These are phyloP conservation scores for Myotis lucifugus DNA, from an alignment of 2,113 vertebrate species.

Conservation along the genomic window DNA sequence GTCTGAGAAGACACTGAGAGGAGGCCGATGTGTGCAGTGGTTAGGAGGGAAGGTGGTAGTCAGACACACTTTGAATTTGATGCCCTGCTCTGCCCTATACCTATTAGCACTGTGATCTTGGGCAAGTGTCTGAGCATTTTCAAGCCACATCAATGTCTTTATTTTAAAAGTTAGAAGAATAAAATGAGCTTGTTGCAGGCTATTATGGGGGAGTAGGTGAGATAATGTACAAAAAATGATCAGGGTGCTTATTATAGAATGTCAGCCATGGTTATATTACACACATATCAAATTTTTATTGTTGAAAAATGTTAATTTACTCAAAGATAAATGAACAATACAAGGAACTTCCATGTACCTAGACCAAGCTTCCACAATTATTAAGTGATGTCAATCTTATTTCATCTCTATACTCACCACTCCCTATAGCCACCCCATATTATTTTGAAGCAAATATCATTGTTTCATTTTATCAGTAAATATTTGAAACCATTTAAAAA, in stretches of 20 bases:
- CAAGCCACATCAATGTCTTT: too few species aligned
- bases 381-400: not conserved
- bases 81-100: too few species aligned
- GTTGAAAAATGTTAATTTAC: not conserved
- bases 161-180: not conserved
- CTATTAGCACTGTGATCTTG: not conserved
- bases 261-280: not conserved
- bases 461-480: not conserved
- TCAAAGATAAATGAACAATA: not conserved
- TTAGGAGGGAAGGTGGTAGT: too few species aligned
- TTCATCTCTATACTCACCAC: too few species aligned
- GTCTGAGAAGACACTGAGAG: too few species aligned
- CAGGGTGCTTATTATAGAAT: not conserved
- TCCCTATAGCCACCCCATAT: too few species aligned
- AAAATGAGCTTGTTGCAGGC: not conserved
- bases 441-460: not conserved
- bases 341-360: not conserved
- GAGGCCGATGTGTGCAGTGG: too few species aligned
- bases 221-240: not conserved
- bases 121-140: not conserved
- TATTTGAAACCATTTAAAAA: not conserved
- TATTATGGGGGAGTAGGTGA: not conserved
- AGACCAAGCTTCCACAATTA: not conserved
- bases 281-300: not conserved
- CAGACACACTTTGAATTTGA: too few species aligned